Conservation (phyloP, 64 coral and sea anemone species). For the Pocillopora damicornis region DNA sequence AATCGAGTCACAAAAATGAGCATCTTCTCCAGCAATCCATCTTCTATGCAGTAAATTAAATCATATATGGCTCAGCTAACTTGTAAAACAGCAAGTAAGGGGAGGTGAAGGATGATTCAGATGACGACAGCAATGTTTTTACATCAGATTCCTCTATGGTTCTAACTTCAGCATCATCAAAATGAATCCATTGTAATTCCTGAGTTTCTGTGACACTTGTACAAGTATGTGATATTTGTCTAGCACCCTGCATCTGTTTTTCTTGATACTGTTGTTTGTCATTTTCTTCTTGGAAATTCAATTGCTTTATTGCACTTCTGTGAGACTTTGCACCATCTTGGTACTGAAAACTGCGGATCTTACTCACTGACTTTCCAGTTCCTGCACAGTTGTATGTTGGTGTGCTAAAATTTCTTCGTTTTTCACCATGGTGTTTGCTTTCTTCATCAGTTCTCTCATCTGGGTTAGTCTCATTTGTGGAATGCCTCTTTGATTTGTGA, state of each 20-base stretch:
- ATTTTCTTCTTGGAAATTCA: slow-evolving; percentile 34
- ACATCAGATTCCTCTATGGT: slow-evolving; percentile 65
- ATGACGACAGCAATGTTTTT: slow-evolving; percentile 53
- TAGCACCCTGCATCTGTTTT: background rate
- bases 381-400: background rate
- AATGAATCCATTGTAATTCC: slow-evolving; percentile 66
- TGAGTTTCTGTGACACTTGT: background rate
- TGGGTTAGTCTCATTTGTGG: slow-evolving; percentile 1
- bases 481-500: slow-evolving; percentile 50
- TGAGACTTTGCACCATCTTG: background rate
- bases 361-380: slow-evolving; percentile 5
- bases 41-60: background rate
- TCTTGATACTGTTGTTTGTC: background rate
- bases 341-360: slow-evolving; percentile 27
- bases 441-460: background rate
- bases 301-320: slow-evolving; percentile 26
- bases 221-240: background rate
- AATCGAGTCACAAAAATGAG: no score
- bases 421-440: background rate
- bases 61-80: background rate
- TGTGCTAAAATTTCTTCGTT: background rate
- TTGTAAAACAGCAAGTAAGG: slow-evolving; percentile 93
- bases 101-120: slow-evolving; percentile 84
- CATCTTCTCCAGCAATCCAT: no score
- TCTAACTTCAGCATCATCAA: slow-evolving; percentile 76